Conservation (phyloP, 2,888 invertebrate genomes). For the Trachelus iudaicus region DNA sequence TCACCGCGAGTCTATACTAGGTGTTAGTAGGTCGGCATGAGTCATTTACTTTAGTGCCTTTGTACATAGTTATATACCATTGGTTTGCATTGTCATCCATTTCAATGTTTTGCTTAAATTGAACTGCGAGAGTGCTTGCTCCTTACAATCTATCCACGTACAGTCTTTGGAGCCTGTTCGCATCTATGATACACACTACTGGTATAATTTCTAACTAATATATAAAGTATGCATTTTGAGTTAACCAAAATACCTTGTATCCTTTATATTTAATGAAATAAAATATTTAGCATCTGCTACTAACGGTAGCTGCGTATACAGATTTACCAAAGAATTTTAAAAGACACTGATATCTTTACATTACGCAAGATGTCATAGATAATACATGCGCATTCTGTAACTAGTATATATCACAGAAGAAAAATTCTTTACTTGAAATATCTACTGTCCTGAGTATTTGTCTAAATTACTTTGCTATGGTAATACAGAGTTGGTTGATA, state of each 20-base stretch:
- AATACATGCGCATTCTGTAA: not conserved
- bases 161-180: not conserved
- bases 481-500: not conserved
- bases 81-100: not conserved
- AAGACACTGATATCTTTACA: not conserved
- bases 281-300: not conserved
- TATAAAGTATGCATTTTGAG: not conserved
- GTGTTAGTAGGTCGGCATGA: slow-evolving; percentile 15
- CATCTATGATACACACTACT: not conserved
- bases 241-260: not conserved
- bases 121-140: not conserved
- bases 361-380: not conserved
- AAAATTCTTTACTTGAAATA: not conserved
- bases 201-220: not conserved
- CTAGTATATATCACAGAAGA: not conserved
- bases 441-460: not conserved
- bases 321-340: not conserved
- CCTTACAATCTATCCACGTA: not conserved
- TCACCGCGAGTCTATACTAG: slow-evolving; percentile 10
- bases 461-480: not conserved
- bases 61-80: slow-evolving; percentile 7
- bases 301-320: not conserved
- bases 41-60: slow-evolving; percentile 21
- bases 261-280: not conserved
- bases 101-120: not conserved